Evolutionary conservation across 2,797 vertebrate genomes (phyloP).

Genomic region (Enteromius treurensis): DNA sequence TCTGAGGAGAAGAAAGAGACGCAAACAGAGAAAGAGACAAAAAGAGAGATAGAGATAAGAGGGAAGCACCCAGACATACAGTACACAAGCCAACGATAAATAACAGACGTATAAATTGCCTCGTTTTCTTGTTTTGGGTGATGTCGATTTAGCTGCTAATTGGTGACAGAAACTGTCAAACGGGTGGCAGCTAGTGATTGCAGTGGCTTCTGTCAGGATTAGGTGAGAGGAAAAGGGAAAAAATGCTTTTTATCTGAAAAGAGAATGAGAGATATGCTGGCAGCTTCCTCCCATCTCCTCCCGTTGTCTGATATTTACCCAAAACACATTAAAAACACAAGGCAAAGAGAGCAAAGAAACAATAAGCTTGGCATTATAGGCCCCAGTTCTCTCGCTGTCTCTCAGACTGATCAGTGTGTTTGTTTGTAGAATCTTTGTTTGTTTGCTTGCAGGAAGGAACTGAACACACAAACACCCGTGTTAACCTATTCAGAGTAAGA

Average conservation of each 20-base stretch:
- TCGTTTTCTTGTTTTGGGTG: conserved; percentile 88
- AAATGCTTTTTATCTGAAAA: conserved; percentile 86
- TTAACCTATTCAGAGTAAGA: conserved; percentile 86
- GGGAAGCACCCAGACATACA: conserved; percentile 75
- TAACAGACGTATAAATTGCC: conserved; percentile 83
- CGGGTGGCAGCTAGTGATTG: conserved; percentile 93
- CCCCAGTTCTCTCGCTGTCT: conserved; percentile 77
- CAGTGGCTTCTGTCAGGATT: conserved; percentile 89
- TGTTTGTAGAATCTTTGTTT: conserved; percentile 91
- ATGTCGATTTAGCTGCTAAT: conserved; percentile 99
- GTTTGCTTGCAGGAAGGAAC: conserved; percentile 89
- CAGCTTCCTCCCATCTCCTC: conserved; percentile 76
- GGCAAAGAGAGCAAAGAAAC: conserved; percentile 83
- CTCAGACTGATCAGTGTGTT: conserved; percentile 91
- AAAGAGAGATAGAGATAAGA: conserved; percentile 59
- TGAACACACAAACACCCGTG: conserved; percentile 83
- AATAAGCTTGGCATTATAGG: conserved; percentile 82
- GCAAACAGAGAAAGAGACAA: conserved; percentile 63
- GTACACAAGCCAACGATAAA: conserved; percentile 78
- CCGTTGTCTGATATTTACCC: conserved; percentile 90
- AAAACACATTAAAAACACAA: conserved; percentile 91
- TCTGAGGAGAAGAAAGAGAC: conserved; percentile 68
- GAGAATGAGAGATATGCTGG: conserved; percentile 85
- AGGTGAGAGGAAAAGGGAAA: conserved; percentile 81
- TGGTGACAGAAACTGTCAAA: conserved; percentile 99